Conservation (phyloP, 2,113 vertebrate genomes). For the Fregetta grallaria region DNA sequence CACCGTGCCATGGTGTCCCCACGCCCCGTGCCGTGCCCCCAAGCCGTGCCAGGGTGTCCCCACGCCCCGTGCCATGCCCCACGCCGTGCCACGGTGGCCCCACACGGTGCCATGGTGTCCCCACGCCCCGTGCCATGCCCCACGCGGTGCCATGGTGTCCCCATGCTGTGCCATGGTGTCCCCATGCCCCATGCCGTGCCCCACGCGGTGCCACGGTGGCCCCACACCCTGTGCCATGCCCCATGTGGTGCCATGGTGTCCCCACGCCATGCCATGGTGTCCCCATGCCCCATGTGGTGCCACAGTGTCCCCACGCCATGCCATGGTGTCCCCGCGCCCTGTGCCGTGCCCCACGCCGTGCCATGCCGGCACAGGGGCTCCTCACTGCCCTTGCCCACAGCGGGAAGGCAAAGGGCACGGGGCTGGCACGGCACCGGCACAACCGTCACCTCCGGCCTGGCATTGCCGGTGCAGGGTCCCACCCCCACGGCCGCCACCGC, state of each 20-base stretch:
- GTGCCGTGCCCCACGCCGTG: background rate
- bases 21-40: no score
- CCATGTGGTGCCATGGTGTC: background rate
- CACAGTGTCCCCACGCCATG: no score
- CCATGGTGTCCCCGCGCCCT: no score
- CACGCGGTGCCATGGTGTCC: no score
- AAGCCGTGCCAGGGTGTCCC: no score
- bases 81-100: background rate
- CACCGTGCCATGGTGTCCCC: no score
- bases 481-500: background rate
- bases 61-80: background rate
- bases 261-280: background rate
- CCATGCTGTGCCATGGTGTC: no score
- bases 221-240: background rate
- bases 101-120: no score
- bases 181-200: no score
- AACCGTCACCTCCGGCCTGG: no score
- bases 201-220: no score
- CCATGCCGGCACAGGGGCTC: accelerated
- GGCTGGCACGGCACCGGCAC: background rate
- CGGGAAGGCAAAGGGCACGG: background rate
- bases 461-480: background rate
- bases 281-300: no score
- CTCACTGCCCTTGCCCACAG: background rate
- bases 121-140: background rate